These are phyloP conservation scores for Siniperca obscura DNA, from an alignment of 2,797 vertebrate genomes.

Conservation along the genomic window DNA sequence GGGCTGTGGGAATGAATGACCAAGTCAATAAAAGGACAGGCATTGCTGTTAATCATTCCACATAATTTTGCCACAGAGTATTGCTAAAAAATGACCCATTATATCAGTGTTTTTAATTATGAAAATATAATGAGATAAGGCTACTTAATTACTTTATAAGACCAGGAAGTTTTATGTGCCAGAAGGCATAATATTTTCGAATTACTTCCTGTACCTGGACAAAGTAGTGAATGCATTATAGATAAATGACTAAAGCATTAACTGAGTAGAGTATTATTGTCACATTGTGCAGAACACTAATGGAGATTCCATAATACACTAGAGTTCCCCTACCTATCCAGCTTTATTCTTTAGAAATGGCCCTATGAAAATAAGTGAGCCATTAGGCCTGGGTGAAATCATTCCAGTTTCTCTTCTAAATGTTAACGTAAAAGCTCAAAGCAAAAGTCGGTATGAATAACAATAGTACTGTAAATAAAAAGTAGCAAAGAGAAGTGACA, in stretches of 20 bases:
- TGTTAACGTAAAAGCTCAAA: not conserved
- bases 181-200: not conserved
- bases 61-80: not conserved
- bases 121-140: not conserved
- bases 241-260: not conserved
- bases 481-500: not conserved
- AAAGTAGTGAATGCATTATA: not conserved
- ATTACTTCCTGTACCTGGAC: not conserved
- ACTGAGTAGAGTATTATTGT: not conserved
- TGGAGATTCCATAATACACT: not conserved
- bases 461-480: not conserved
- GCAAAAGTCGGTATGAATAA: not conserved
- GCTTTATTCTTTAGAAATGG: not conserved
- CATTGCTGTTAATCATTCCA: not conserved
- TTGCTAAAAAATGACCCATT: not conserved
- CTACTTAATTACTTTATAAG: not conserved
- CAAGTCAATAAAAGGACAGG: not conserved
- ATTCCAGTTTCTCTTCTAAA: not conserved
- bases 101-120: not conserved
- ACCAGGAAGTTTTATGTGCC: not conserved
- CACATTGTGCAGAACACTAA: not conserved
- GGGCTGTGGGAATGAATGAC: constrained; percentile 79
- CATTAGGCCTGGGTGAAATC: not conserved
- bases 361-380: not conserved
- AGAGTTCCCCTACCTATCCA: not conserved